phyloP scores from a whole-genome alignment of 2,113 vertebrate genomes.

The Phrynocephalus versicolor region DNA sequence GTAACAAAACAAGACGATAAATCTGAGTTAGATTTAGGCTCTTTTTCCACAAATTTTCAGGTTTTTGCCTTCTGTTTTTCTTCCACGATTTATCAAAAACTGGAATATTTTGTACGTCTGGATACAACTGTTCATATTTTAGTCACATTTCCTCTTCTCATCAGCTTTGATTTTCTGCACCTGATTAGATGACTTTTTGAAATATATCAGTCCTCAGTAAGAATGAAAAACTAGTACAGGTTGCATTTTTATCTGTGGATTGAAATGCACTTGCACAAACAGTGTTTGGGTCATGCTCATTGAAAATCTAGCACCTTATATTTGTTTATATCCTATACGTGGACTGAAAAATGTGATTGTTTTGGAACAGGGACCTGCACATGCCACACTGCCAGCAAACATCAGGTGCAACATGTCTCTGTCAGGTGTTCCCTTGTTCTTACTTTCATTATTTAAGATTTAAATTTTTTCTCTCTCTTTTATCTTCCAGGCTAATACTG shows the following conservation, averaged over 20 bases:
- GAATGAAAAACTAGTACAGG: not conserved
- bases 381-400: not conserved
- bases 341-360: not conserved
- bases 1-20: not conserved
- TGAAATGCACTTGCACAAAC: not conserved
- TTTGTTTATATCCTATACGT: not conserved
- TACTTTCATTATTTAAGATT: slow-evolving; percentile 5
- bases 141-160: not conserved
- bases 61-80: not conserved
- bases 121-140: not conserved
- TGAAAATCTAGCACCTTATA: not conserved
- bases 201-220: not conserved
- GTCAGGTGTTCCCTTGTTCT: not conserved
- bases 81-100: not conserved
- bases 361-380: fast-evolving
- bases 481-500: slow-evolving; percentile 84
- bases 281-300: not conserved
- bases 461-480: slow-evolving; percentile 48
- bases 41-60: not conserved
- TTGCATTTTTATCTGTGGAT: not conserved
- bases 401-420: not conserved
- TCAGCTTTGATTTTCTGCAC: not conserved
- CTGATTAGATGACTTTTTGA: not conserved
- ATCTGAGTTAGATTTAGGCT: not conserved
- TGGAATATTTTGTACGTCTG: not conserved